phyloP scores from a whole-genome alignment of 2,113 vertebrate genomes.

The Amazona guildingii region DNA sequence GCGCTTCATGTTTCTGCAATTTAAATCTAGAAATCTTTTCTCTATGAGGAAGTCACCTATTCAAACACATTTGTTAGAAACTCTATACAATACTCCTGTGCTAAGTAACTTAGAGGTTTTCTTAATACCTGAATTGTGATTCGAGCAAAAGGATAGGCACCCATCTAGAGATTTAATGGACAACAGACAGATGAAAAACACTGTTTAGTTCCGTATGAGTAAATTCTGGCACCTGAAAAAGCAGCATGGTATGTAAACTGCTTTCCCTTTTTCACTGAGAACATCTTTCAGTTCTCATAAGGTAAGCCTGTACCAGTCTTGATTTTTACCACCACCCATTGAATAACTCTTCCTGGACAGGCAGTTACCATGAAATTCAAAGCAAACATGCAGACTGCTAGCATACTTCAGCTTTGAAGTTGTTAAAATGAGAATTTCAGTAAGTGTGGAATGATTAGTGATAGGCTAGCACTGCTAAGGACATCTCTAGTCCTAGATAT shows the following conservation, averaged over 20 bases:
- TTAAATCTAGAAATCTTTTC: background rate
- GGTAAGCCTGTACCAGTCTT: background rate
- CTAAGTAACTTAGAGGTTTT: background rate
- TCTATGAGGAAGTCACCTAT: background rate
- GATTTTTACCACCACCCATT: background rate
- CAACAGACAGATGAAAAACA: background rate
- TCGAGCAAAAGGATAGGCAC: background rate
- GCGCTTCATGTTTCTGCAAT: background rate
- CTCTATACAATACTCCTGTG: background rate
- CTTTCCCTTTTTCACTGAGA: background rate
- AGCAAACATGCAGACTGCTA: background rate
- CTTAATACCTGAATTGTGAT: background rate
- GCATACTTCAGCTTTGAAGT: background rate
- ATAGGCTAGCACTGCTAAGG: background rate
- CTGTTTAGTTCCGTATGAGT: background rate
- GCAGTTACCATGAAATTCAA: background rate
- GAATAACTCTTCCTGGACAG: background rate
- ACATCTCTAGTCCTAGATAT: background rate
- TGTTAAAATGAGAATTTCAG: background rate
- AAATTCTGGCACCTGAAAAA: background rate
- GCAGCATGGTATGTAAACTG: background rate
- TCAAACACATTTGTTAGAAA: background rate
- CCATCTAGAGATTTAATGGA: background rate
- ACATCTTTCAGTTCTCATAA: background rate
- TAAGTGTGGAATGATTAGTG: background rate